Evolutionary conservation across 2,888 invertebrate genomes (phyloP), one percentile per base, ranked within the genome.

Genomic region (Dexiosoma caninum): DNA sequence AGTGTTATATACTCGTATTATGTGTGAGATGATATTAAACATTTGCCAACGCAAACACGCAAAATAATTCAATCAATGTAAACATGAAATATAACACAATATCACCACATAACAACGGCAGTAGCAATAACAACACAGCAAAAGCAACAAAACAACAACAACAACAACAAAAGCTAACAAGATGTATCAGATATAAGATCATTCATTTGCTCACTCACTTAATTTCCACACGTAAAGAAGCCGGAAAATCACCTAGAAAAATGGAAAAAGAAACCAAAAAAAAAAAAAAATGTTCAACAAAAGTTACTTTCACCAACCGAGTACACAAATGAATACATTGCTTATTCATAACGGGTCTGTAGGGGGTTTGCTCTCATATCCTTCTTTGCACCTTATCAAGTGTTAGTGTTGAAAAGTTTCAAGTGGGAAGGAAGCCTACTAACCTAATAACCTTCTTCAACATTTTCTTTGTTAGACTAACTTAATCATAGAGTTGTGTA

Each of bases 11-110:
- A 27, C 6, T 27, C 27, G 27, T 12, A 2, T 21, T 19, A 7
- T 64, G 42, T 53, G 10, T 51, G 14, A 35, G 27, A 2, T 49
- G 6, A 3, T 27, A 14, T 16, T 7, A 21, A 42, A 57, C 27
- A n/a, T 35, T n/a, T 12, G 10, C 40, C 19, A 71, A 42, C 10
- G 42, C 53, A 59, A 62, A 71, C 62, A 67, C 67, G 51, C 53
- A 79, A 77, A 77, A 79, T 76, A 72, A 75, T 74, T 78, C 74
- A 81, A 82, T 78, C 71, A 82, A 78, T 75, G 74, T 75, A 37
- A 75, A 78, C 74, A 75, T 71, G 32, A 55, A 49, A 46, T 59
- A 44, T 60, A 66, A 71, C 71, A 80, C 70, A 67, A n/a, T 62
- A 72, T 51, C 30, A 35, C 27, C n/a, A 42, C 46, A 44, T 66